Conservation (phyloP, 2,113 vertebrate genomes). For the Campylomormyrus tamandua region DNA sequence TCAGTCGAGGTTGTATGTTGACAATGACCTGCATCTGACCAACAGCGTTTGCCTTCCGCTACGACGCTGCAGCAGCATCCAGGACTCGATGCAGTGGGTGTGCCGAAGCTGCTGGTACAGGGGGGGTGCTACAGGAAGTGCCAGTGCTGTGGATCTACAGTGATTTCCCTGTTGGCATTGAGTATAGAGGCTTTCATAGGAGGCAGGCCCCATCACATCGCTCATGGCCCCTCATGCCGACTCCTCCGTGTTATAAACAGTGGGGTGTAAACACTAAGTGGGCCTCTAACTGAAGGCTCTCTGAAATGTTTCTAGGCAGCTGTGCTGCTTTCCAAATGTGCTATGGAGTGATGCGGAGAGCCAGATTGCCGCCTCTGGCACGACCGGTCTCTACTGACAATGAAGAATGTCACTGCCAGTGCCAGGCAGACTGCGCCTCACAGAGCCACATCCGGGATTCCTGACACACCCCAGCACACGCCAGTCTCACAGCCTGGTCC, state of each 20-base stretch:
- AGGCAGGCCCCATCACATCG: not conserved
- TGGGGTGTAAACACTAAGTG: not conserved
- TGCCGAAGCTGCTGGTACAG: not conserved
- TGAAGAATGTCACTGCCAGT: not conserved
- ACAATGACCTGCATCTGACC: not conserved
- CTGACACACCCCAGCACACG: slow-evolving; percentile 36
- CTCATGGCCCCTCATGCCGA: not conserved
- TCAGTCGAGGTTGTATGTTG: too few species aligned
- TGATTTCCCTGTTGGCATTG: not conserved
- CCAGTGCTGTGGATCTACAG: not conserved
- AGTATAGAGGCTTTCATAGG: not conserved
- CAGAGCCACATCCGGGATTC: not conserved
- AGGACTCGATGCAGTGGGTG: not conserved
- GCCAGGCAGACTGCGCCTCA: not conserved
- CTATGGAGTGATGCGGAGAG: not conserved
- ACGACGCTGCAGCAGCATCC: not conserved
- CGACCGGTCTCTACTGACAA: not conserved
- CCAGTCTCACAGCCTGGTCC: slow-evolving; percentile 31
- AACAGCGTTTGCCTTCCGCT: not conserved
- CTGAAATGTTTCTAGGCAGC: not conserved
- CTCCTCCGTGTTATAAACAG: not conserved
- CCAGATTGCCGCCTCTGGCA: not conserved
- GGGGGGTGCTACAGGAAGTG: not conserved
- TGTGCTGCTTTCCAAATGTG: not conserved
- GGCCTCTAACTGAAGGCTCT: not conserved